Conservation (phyloP, 1,140 invertebrate genomes). For the Halesus radiatus region DNA sequence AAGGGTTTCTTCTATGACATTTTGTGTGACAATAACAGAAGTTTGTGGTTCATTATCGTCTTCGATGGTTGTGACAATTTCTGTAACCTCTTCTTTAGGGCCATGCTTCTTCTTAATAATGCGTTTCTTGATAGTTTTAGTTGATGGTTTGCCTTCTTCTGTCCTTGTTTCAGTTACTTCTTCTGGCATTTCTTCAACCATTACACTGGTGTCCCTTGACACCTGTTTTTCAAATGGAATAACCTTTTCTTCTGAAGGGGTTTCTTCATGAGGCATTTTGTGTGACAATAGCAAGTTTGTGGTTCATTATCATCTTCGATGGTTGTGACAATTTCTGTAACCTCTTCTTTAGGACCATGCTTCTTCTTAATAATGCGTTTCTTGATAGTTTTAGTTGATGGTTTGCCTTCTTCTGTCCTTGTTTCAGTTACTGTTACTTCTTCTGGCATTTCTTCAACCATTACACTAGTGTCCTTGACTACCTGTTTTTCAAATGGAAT, state of each 20-base stretch:
- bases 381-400: conserved; percentile 60
- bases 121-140: conserved; percentile 61
- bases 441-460: conserved; percentile 59
- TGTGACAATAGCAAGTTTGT: conserved; percentile 55
- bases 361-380: conserved; percentile 61
- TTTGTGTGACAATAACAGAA: conserved; percentile 46
- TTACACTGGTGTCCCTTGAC: conserved; percentile 2
- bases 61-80: conserved; percentile 56
- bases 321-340: conserved; percentile 57
- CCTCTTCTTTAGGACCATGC: conserved; percentile 60
- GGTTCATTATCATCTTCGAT: conserved; percentile 59
- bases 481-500: too few species aligned
- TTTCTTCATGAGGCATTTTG: conserved; percentile 47
- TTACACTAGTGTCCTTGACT: background rate
- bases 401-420: conserved; percentile 61
- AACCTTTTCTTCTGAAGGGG: background rate
- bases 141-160: conserved; percentile 60
- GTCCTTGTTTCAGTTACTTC: conserved; percentile 65
- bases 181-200: conserved; percentile 59
- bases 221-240: too few species aligned
- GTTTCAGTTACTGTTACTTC: conserved; percentile 65
- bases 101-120: conserved; percentile 60
- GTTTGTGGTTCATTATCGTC: conserved; percentile 60
- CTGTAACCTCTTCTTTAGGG: conserved; percentile 59
- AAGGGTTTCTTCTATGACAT: conserved; percentile 33